Base-by-base conservation (phyloP, 2,113 vertebrate species). In the Carlito syrichta region DNA sequence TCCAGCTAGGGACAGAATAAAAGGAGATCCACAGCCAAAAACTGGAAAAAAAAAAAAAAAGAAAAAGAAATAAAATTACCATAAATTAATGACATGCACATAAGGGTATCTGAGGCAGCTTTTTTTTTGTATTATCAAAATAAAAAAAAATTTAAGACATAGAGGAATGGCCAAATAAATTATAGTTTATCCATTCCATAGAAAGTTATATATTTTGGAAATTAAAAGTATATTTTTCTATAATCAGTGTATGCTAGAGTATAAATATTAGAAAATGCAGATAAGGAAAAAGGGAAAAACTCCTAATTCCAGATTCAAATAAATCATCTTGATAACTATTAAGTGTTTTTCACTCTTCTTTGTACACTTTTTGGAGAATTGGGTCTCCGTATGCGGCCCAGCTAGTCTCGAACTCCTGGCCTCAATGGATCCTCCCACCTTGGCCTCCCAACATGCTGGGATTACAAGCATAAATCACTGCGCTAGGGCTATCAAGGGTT, bases 321-420 rank as follows among this genome's bases (percentile, higher is more conserved):
- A 81, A 11, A 69, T 60, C 40, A 78, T 45, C n/a, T 68, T 88
- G 25, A 22, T 91, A 74, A 87, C 73, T 12, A 62, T 79, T 50
- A 84, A 68, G 48, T 85, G 27, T 69, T 94, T 94, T 84, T 93
- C 40, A 90, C n/a, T n/a, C n/a, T n/a, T n/a, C n/a, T n/a, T n/a
- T n/a, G n/a, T n/a, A n/a, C n/a, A n/a, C n/a, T n/a, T n/a, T n/a
- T n/a, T n/a, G n/a, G n/a, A n/a, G n/a, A n/a, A n/a, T n/a, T n/a
- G n/a, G n/a, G n/a, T n/a, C n/a, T n/a, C n/a, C n/a, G n/a, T n/a
- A n/a, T n/a, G n/a, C n/a, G n/a, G n/a, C n/a, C n/a, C n/a, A n/a
- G n/a, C n/a, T n/a, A n/a, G n/a, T n/a, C n/a, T n/a, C n/a, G n/a
- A n/a, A n/a, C n/a, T n/a, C n/a, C n/a, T n/a, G n/a, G n/a, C n/a